phyloP scores from a whole-genome alignment of 35 echinoderm and acorn worm genomes.

The Ptychodera flava region DNA sequence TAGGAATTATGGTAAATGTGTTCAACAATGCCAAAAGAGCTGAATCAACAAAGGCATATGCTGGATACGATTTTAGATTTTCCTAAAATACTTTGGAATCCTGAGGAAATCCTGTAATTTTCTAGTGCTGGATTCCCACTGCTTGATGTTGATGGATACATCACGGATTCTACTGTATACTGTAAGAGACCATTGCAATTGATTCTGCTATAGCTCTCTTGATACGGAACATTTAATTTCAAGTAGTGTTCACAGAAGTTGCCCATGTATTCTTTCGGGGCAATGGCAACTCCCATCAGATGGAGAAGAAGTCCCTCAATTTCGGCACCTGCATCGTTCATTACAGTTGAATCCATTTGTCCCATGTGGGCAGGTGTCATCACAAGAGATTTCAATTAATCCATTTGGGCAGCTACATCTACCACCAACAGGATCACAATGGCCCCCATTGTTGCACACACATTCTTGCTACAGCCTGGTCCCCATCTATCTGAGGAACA shows the following conservation, averaged over 20 bases:
- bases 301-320: constrained; percentile 40
- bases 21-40: too few relatives aligned
- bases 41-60: too few relatives aligned
- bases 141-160: too few relatives aligned
- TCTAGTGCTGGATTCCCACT: too few relatives aligned
- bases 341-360: neutral
- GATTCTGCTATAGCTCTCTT: too few relatives aligned
- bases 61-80: too few relatives aligned
- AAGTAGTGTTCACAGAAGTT: constrained; percentile 39
- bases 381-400: neutral
- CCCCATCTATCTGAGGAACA: neutral
- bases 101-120: too few relatives aligned
- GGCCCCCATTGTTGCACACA: constrained; percentile 31
- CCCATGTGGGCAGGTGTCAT: neutral
- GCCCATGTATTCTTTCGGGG: constrained; percentile 50
- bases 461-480: constrained; percentile 33
- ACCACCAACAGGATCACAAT: constrained; percentile 41
- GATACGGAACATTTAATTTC: too few relatives aligned
- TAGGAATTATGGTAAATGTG: constrained; percentile 28
- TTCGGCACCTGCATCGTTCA: constrained; percentile 46
- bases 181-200: too few relatives aligned
- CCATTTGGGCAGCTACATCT: constrained; percentile 41
- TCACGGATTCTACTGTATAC: too few relatives aligned
- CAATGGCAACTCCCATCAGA: constrained; percentile 65
- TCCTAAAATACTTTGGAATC: too few relatives aligned